Evolutionary conservation across 2,797 vertebrate genomes (phyloP).

Genomic region (Labroides dimidiatus): DNA sequence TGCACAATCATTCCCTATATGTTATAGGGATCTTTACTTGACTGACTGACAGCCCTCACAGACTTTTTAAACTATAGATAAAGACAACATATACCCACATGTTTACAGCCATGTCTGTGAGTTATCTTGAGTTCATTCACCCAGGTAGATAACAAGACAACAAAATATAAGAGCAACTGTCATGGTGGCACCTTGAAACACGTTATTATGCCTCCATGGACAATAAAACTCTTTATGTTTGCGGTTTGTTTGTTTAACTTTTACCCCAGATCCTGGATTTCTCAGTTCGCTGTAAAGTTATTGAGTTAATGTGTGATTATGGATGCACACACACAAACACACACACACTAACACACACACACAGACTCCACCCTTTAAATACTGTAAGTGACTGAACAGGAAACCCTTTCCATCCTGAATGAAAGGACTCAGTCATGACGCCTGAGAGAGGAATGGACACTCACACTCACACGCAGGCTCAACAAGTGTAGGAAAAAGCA

Average conservation of each 20-base stretch:
- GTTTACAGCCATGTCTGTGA: background rate
- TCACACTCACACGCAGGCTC: background rate
- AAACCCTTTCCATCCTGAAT: slow-evolving; percentile 70
- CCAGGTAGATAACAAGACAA: background rate
- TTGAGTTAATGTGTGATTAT: background rate
- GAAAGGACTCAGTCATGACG: slow-evolving; percentile 73
- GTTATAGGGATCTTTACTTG: background rate
- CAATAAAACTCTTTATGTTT: background rate
- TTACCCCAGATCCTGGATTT: background rate
- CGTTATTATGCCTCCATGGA: background rate
- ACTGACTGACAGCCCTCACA: background rate
- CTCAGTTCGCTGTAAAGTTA: slow-evolving; percentile 31
- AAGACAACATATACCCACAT: background rate
- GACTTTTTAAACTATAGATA: background rate
- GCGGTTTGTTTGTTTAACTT: background rate
- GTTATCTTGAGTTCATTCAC: background rate
- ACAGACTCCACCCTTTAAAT: slow-evolving; percentile 59
- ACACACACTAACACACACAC: slow-evolving; percentile 35
- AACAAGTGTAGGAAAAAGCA: background rate
- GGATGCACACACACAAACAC: slow-evolving; percentile 4
- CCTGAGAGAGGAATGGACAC: slow-evolving; percentile 23
- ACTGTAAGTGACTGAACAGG: slow-evolving; percentile 62
- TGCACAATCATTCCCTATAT: too few relatives aligned
- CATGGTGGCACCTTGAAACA: background rate
- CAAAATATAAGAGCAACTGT: background rate